Evolutionary conservation across 2,113 vertebrate species (phyloP), one percentile per base, ranked within the genome.

Genomic region (Terrapene triunguis): DNA sequence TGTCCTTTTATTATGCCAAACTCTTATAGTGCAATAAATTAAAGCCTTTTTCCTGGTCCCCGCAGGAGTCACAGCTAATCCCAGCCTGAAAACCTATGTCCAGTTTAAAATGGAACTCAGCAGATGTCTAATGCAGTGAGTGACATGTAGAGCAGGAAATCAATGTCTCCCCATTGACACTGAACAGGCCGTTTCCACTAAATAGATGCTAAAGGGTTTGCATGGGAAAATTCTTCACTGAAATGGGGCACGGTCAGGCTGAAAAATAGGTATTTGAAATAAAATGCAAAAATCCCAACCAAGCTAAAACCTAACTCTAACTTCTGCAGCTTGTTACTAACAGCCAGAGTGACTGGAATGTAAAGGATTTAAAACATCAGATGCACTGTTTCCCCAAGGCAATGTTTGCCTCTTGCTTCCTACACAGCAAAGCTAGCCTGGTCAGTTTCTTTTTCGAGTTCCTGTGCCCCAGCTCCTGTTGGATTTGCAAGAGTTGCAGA

Each of bases 11-110:
- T 72, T 38, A 22, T 76, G 65, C 11, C 14, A 1, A 0, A 38
- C 25, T 21, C 29, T 54, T 17, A 0, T 47, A 0, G 10, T 2
- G 5, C 27, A 11, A 76, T 59, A 21, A 72, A 38, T 38, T 19
- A 72, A 72, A 69, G 17, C 19, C 38, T 72, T 72, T 32, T 38
- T 72, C 17, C 35, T 72, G n/a, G n/a, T 72, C n/a, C 35, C 65
- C n/a, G 14, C 65, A 72, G 65, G 19, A 72, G 19, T n/a, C n/a
- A 38, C 35, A 72, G 35, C 65, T 22, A 22, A 72, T 72, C n/a
- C 35, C 65, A 38, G 65, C 35, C n/a, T 38, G 17, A n/a, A 72
- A 72, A 22, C 65, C 65, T 72, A 38, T 72, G n/a, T 72, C 65
- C 65, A 22, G n/a, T 72, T 72, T 72, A 72, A 72, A 72, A n/a